Base-by-base conservation (phyloP, 2,113 vertebrate genomes). In the Passer montanus region DNA sequence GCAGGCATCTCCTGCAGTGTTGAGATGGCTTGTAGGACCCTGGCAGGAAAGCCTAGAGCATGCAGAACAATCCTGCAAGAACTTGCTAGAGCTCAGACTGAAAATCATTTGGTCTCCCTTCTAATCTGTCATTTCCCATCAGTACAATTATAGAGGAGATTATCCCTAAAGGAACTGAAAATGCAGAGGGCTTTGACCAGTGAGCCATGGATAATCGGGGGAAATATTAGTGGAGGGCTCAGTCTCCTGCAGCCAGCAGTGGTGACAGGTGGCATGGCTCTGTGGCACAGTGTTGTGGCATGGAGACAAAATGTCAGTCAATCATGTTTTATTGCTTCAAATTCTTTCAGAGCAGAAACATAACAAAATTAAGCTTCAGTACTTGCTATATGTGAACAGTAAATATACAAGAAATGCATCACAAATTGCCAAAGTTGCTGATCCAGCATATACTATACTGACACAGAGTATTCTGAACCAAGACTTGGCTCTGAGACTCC, bases 241-340 rank as follows among this genome's bases (percentile, higher is more conserved):
- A 43, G 49, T 80, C 62, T 91, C 10, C 77, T 85, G 30, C 59
- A 81, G 47, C 83, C 94, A 89, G 77, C 33, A 78, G 52, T 66
- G 52, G 50, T 91, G 75, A 82, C 79, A 83, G 74, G 93, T 89
- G 73, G 67, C 75, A 76, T 14, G 67, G 63, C 74, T 81, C 76
- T 13, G 4, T 93, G 74, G 28, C 73, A 78, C 70, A 53, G 67
- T 37, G 46, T 60, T 69, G 56, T 63, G 74, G 39, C 74, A 69
- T 49, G 43, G 58, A 94, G 59, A 59, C 28, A 55, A 70, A 60
- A 27, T 86, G 72, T 82, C 95, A 80, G 1, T 94, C 85, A 91
- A n/a, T 95, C 62, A 60, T 53, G 30, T 63, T 94, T 89, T 93
- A 76, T 86, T 81, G 53, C 80, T 89, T 88, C 74, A 84, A 21